Conservation (phyloP, 1,140 invertebrate genomes). For the Drosophila sproati region DNA sequence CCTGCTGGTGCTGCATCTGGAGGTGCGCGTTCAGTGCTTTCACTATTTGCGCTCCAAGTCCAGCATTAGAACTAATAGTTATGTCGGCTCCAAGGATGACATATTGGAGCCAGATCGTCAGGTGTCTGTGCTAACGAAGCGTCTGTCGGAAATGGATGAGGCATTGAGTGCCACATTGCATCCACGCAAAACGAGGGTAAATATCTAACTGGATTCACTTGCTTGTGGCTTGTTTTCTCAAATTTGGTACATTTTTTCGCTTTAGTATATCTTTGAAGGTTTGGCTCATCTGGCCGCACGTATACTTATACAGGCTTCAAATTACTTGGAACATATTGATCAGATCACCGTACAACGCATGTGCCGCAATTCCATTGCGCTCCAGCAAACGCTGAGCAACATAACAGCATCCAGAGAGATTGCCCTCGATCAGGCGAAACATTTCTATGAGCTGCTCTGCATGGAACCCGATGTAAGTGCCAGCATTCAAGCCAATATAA, state of each 20-base stretch:
- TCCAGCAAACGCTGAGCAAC: slow-evolving; percentile 94
- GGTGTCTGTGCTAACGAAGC: slow-evolving; percentile 92
- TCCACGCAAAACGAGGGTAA: slow-evolving; percentile 91
- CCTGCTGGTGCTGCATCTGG: slow-evolving; percentile 95
- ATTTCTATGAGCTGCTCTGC: slow-evolving; percentile 95
- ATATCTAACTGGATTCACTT: not conserved
- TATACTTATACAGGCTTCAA: slow-evolving; percentile 93
- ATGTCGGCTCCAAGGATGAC: slow-evolving; percentile 85
- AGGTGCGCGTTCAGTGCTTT: slow-evolving; percentile 97
- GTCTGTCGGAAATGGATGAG: slow-evolving; percentile 92
- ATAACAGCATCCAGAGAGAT: slow-evolving; percentile 93
- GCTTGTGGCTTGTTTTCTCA: not conserved
- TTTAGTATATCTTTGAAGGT: slow-evolving; percentile 97
- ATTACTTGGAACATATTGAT: slow-evolving; percentile 92
- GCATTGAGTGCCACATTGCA: slow-evolving; percentile 90
- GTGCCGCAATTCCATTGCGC: slow-evolving; percentile 93
- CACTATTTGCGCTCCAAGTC: slow-evolving; percentile 90
- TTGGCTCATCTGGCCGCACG: slow-evolving; percentile 94
- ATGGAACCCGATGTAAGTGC: slow-evolving; percentile 89
- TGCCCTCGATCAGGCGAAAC: slow-evolving; percentile 94
- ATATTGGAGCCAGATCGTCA: slow-evolving; percentile 91
- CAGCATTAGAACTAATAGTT: slow-evolving; percentile 65
- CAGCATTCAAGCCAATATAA: no score
- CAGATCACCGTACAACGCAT: slow-evolving; percentile 92
- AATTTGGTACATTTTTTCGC: slow-evolving; percentile 44